phyloP scores from a whole-genome alignment of 1,140 invertebrate species.

The Drosophila ercepeae region DNA sequence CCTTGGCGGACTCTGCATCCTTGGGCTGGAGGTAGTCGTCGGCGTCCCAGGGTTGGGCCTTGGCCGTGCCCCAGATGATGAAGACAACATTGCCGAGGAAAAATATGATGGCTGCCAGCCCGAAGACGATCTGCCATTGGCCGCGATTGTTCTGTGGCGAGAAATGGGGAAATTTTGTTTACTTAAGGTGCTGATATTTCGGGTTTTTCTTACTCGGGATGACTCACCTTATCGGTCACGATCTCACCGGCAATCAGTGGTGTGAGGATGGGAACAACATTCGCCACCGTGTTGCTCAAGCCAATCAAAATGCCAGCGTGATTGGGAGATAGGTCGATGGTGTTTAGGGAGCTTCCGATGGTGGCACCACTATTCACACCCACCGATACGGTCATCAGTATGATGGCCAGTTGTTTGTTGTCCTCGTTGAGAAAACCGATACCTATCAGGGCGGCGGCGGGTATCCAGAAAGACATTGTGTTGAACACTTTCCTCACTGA shows the following conservation, averaged over 20 bases:
- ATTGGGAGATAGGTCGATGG: slow-evolving; percentile 91
- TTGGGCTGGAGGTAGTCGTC: slow-evolving; percentile 63
- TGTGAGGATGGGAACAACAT: slow-evolving; percentile 90
- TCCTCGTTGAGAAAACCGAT: slow-evolving; percentile 86
- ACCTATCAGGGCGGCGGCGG: slow-evolving; percentile 86
- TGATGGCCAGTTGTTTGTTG: slow-evolving; percentile 85
- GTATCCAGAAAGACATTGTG: slow-evolving; percentile 86
- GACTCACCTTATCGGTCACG: slow-evolving; percentile 87
- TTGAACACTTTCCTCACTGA: slow-evolving; percentile 88
- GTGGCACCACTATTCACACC: slow-evolving; percentile 90
- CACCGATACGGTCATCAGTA: slow-evolving; percentile 88
- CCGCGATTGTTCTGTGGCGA: slow-evolving; percentile 84
- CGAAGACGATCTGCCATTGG: slow-evolving; percentile 91
- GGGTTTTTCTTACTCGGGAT: slow-evolving; percentile 1
- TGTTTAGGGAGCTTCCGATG: slow-evolving; percentile 88
- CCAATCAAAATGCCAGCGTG: slow-evolving; percentile 89
- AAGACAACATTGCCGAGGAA: slow-evolving; percentile 89
- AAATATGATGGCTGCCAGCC: slow-evolving; percentile 88
- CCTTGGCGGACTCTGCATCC: slow-evolving; percentile 40
- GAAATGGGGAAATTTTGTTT: slow-evolving; percentile 24
- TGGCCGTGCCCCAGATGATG: slow-evolving; percentile 87
- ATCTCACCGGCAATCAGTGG: slow-evolving; percentile 88
- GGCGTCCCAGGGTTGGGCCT: slow-evolving; percentile 88
- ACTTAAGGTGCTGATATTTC: background rate
- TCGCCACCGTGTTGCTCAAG: slow-evolving; percentile 90